Percentiles rank a stretch among this genome's conserved stretches.
These are phyloP conservation scores for Drosophila watanabei DNA, from an alignment of 1,140 invertebrate species.

Conservation along the genomic window DNA sequence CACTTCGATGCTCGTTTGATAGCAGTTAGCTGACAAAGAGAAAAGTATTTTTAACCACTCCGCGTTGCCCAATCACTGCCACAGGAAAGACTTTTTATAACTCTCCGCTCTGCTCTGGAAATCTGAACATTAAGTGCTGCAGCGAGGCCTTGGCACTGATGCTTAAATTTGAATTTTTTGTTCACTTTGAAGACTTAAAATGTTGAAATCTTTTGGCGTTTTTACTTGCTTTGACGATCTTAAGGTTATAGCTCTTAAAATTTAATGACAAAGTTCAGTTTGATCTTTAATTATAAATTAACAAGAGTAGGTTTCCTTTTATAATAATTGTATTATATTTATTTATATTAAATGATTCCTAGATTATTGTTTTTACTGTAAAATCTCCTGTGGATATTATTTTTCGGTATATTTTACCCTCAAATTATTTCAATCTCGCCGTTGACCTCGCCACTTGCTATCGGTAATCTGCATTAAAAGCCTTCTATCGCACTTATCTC, in stretches of 20 bases:
- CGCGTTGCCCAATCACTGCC: constrained; percentile 18
- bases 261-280: background rate
- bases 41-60: constrained; percentile 45
- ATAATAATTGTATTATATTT: background rate
- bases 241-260: constrained; percentile 10
- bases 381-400: background rate
- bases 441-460: constrained; percentile 18
- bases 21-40: constrained; percentile 46
- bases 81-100: constrained; percentile 44
- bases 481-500: constrained; percentile 33
- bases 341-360: background rate
- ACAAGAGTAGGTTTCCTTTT: background rate
- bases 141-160: constrained; percentile 33
- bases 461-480: constrained; percentile 39
- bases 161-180: constrained; percentile 19
- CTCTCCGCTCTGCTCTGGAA: constrained; percentile 9
- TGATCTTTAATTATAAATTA: background rate
- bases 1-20: constrained; percentile 42
- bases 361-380: background rate
- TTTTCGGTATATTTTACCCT: constrained; percentile 1
- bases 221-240: background rate
- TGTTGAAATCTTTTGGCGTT: constrained; percentile 18
- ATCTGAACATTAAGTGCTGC: constrained; percentile 28
- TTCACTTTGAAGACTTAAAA: constrained; percentile 9
- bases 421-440: constrained; percentile 7